Conservation (phyloP, 2,888 invertebrate species). For the Megastigmus dorsalis region DNA sequence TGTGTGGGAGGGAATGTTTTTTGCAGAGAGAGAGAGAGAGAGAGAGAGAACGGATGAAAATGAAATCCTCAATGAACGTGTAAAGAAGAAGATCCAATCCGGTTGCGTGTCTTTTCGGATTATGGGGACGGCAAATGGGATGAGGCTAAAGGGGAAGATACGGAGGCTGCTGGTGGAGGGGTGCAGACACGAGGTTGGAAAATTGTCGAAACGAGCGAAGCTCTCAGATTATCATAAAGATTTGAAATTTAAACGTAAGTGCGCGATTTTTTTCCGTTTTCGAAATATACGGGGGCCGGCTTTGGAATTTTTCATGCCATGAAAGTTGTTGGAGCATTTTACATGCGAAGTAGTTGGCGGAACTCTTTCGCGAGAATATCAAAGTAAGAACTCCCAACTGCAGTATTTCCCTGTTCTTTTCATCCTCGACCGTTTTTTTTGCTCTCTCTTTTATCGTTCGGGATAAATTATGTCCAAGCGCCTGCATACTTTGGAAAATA, state of each 20-base stretch:
- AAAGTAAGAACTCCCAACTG: conserved; percentile 8
- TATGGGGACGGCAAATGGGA: neutral
- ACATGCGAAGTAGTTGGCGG: conserved; percentile 17
- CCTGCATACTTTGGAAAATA: no score
- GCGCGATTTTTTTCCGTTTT: conserved; percentile 13
- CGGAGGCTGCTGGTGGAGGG: no score
- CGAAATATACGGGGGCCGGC: neutral
- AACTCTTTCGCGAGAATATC: conserved; percentile 30
- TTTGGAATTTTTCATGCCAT: conserved; percentile 8
- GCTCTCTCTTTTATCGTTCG: neutral
- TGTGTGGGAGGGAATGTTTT: neutral
- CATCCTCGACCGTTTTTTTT: neutral
- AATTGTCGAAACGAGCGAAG: conserved; percentile 23
- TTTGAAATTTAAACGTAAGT: conserved; percentile 31
- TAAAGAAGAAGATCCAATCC: conserved; percentile 15
- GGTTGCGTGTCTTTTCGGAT: neutral
- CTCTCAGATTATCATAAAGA: conserved; percentile 29
- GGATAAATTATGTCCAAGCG: neutral
- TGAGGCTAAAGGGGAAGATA: no score
- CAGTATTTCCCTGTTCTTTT: neutral
- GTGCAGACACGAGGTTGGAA: conserved; percentile 8
- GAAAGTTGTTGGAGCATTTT: conserved; percentile 27
- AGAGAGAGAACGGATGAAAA: neutral
- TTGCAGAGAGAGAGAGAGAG: neutral
- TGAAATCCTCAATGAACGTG: conserved; percentile 14